Conservation (phyloP, 2,797 vertebrate genomes). For the Scyliorhinus canicula region DNA sequence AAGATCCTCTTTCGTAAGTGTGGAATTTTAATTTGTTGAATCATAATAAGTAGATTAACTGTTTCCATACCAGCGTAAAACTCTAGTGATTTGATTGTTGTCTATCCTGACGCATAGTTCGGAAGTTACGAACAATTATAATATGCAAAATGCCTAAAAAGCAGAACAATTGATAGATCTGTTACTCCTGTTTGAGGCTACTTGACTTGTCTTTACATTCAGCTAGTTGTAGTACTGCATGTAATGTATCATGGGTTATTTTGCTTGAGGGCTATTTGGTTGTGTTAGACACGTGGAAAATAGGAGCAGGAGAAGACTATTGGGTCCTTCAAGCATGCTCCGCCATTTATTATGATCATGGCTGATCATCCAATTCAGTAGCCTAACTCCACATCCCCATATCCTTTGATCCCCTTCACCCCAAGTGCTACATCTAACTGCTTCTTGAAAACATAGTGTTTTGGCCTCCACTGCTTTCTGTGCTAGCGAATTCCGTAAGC, state of each 20-base stretch:
- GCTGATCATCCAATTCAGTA: too few relatives aligned
- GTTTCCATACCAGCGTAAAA: background rate
- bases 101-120: background rate
- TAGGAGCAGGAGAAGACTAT: too few relatives aligned
- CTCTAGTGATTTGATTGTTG: background rate
- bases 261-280: background rate
- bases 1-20: background rate
- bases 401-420: too few relatives aligned
- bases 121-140: background rate
- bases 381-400: too few relatives aligned
- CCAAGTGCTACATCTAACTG: too few relatives aligned
- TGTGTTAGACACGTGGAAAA: too few relatives aligned
- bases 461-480: too few relatives aligned
- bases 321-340: too few relatives aligned
- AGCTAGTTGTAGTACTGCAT: background rate
- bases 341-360: too few relatives aligned
- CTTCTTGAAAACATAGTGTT: too few relatives aligned
- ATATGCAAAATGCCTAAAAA: background rate
- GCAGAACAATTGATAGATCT: background rate
- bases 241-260: background rate
- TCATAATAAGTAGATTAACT: conserved; percentile 16
- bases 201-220: background rate
- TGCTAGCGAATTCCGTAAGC: too few relatives aligned
- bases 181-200: background rate
- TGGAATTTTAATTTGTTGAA: conserved; percentile 17